A percentile compares a stretch with the other conserved stretches of the same genome.
These are phyloP conservation scores for Trigoniulus corallinus DNA, from an alignment of 1,140 invertebrate genomes.

Conservation along the genomic window DNA sequence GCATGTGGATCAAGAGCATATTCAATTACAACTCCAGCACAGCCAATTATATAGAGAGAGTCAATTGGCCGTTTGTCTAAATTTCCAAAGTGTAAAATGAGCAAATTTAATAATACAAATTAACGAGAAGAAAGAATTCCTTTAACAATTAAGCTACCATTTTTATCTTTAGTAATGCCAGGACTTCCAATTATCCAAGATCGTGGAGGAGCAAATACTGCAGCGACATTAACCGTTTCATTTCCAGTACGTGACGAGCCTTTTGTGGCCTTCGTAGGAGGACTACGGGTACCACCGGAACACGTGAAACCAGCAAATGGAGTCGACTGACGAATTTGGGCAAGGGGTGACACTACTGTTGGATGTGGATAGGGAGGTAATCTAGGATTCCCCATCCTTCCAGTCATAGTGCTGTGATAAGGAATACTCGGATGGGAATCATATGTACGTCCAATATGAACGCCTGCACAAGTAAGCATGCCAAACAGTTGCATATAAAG, in stretches of 20 bases:
- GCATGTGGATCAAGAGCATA: slow-evolving; percentile 74
- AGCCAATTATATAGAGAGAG: slow-evolving; percentile 77
- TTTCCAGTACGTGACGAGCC: neutral
- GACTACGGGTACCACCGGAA: slow-evolving; percentile 15
- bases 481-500: slow-evolving; percentile 25
- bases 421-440: slow-evolving; percentile 41
- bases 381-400: slow-evolving; percentile 45
- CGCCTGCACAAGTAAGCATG: neutral
- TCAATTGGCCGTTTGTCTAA: slow-evolving; percentile 42
- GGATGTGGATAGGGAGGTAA: slow-evolving; percentile 77
- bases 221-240: slow-evolving; percentile 44
- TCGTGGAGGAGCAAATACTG: slow-evolving; percentile 54
- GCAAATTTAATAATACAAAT: neutral
- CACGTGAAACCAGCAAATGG: slow-evolving; percentile 18
- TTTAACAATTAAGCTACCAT: slow-evolving; percentile 15
- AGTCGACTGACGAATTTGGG: slow-evolving; percentile 62
- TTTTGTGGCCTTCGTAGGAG: slow-evolving; percentile 10
- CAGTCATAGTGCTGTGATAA: slow-evolving; percentile 41
- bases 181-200: slow-evolving; percentile 45
- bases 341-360: slow-evolving; percentile 53
- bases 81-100: neutral
- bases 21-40: slow-evolving; percentile 70
- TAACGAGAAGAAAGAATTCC: too few relatives aligned
- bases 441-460: slow-evolving; percentile 4
- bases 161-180: slow-evolving; percentile 22